Evolutionary conservation across 2,888 invertebrate genomes (phyloP).

Genomic region (Xanthorhoe spadicearia): DNA sequence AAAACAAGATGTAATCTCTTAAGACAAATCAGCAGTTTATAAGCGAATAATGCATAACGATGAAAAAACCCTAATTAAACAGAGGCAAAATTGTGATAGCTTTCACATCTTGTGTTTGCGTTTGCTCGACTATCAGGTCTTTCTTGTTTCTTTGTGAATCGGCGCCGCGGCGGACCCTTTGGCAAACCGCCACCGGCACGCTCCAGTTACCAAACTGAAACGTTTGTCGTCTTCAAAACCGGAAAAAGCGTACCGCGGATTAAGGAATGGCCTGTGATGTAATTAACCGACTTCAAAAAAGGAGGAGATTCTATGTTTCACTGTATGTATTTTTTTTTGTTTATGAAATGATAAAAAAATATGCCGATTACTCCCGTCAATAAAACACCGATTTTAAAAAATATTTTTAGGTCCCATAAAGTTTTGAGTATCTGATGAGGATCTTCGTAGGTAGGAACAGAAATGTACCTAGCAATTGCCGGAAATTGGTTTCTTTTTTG

Average conservation of each 20-base stretch:
- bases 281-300: too few species aligned
- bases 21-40: constrained; percentile 14
- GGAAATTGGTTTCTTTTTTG: too few species aligned
- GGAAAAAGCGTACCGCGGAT: constrained; percentile 45
- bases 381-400: too few species aligned
- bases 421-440: too few species aligned
- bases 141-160: constrained; percentile 42
- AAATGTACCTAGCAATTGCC: too few species aligned
- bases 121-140: constrained; percentile 32
- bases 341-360: too few species aligned
- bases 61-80: constrained; percentile 17
- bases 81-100: constrained; percentile 23
- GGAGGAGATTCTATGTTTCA: too few species aligned
- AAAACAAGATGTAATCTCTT: neutral
- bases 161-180: constrained; percentile 48
- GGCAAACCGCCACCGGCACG: constrained; percentile 54
- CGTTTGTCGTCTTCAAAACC: constrained; percentile 55
- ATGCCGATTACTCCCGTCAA: too few species aligned
- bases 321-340: too few species aligned
- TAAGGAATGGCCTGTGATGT: neutral
- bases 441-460: too few species aligned
- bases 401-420: too few species aligned
- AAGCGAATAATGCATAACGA: neutral
- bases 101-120: constrained; percentile 27
- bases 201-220: constrained; percentile 69